A percentile compares a stretch with the other conserved stretches of the same genome.
Evolutionary conservation across 2,888 invertebrate species (phyloP).

Genomic region (Punctoribates punctum): DNA sequence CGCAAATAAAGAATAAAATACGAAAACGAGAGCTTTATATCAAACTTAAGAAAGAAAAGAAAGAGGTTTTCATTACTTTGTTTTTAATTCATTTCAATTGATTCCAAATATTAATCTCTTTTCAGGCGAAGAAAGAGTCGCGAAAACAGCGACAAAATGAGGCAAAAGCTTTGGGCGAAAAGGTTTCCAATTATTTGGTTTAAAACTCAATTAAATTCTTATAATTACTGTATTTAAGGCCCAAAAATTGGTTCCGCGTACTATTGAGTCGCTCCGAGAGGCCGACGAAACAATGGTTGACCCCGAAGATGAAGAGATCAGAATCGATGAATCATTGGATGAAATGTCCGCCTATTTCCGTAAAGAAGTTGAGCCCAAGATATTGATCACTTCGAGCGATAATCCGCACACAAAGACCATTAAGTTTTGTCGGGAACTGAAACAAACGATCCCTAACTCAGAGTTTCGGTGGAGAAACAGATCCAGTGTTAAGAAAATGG

Average conservation of each 20-base stretch:
- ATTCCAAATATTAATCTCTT: not conserved
- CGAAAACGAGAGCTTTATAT: conserved; percentile 45
- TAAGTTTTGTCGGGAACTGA: conserved; percentile 86
- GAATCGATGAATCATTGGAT: conserved; percentile 65
- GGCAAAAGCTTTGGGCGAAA: conserved; percentile 42
- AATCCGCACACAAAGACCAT: conserved; percentile 83
- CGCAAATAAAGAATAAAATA: conserved; percentile 47
- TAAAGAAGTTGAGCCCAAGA: conserved; percentile 82
- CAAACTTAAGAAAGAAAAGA: conserved; percentile 45
- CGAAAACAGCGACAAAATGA: conserved; percentile 43
- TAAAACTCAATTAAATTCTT: not conserved
- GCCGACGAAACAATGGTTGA: conserved; percentile 82
- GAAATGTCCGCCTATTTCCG: conserved; percentile 83
- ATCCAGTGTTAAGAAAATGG: conserved; percentile 86
- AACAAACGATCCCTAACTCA: conserved; percentile 87
- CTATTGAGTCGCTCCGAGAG: conserved; percentile 85
- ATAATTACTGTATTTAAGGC: not conserved
- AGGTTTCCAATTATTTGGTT: conserved; percentile 3
- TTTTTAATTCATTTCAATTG: not conserved
- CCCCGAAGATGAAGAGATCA: conserved; percentile 64
- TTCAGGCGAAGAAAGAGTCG: conserved; percentile 41
- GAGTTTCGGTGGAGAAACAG: conserved; percentile 78
- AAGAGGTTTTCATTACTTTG: conserved; percentile 11
- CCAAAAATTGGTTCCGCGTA: conserved; percentile 73
- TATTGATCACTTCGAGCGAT: conserved; percentile 90